Base-by-base conservation (phyloP, 1,140 invertebrate genomes). In the Drosophila insularis region DNA sequence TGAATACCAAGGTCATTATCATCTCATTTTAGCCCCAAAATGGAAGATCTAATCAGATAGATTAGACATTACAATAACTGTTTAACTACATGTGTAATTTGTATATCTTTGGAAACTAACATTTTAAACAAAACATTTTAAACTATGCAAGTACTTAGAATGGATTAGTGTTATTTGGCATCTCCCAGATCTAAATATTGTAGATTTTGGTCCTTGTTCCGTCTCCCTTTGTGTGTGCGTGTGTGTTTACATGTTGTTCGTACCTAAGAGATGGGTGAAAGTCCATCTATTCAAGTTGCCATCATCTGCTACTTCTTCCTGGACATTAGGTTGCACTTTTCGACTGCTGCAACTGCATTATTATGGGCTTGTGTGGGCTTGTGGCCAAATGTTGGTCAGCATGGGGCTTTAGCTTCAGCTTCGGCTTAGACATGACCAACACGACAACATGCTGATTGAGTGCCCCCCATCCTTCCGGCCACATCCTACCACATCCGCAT, bases 321-420 rank as follows among this genome's bases (percentile, higher is more conserved):
- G 35, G 8, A 21, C 63, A 46, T 61, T 68, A n/a, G 81, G 81
- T 66, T 87, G 78, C 81, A 87, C 81, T 86, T 82, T 86, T 86
- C 74, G 56, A 66, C 65, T 65, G 74, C 54, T 55, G 59, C 60
- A 82, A 78, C 71, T 81, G 82, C 71, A 87, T 81, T 87, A 50
- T 86, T 86, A 79, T 71, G 81, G 82, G 82, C 78, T 87, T 87
- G 82, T 84, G 43, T 50, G 43, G 43, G 82, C 78, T 86, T 86
- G 82, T 86, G 82, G 82, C 82, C 82, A 87, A 86, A 71, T 82
- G 79, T 87, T 86, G 82, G 82, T 75, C 79, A 86, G 77, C 68
- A 75, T 75, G 46, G 68, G 82, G 82, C 82, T 86, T 86, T 78
- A 68, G 43, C 43, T 66, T 73, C 79, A 65, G 63, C 43, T 63